Conservation (phyloP, 2,113 vertebrate species). For the Hyperopisus bebe region DNA sequence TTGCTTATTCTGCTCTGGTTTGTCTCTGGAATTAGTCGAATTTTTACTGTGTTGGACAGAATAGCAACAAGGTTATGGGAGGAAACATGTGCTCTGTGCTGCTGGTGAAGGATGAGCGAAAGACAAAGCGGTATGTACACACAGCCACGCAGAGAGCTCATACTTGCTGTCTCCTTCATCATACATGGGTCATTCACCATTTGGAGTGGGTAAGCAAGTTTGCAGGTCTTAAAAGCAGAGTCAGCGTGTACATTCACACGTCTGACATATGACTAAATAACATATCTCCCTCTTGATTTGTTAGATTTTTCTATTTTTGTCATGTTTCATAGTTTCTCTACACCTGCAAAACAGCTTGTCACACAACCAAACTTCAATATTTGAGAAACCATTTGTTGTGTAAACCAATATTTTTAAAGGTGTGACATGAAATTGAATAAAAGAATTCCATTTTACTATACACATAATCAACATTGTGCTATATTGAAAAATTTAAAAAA, state of each 20-base stretch:
- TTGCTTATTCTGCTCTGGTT: background rate
- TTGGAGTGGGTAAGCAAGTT: background rate
- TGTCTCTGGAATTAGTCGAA: background rate
- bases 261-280: background rate
- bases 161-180: background rate
- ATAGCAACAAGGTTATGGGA: background rate
- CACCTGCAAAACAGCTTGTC: too few relatives aligned
- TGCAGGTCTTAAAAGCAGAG: background rate
- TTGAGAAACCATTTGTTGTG: background rate
- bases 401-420: background rate
- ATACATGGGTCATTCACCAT: background rate
- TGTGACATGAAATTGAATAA: background rate
- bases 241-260: background rate
- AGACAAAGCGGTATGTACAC: background rate
- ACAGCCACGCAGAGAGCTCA: background rate
- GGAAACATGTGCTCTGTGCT: background rate
- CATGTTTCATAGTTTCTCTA: too few relatives aligned
- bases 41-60: background rate
- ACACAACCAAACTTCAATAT: background rate
- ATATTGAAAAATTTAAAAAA: too few relatives aligned
- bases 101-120: too few relatives aligned
- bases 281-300: background rate
- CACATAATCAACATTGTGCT: background rate
- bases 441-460: background rate
- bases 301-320: background rate